Evolutionary conservation across 1,140 invertebrate species (phyloP).

Genomic region (Anastrepha obliqua): DNA sequence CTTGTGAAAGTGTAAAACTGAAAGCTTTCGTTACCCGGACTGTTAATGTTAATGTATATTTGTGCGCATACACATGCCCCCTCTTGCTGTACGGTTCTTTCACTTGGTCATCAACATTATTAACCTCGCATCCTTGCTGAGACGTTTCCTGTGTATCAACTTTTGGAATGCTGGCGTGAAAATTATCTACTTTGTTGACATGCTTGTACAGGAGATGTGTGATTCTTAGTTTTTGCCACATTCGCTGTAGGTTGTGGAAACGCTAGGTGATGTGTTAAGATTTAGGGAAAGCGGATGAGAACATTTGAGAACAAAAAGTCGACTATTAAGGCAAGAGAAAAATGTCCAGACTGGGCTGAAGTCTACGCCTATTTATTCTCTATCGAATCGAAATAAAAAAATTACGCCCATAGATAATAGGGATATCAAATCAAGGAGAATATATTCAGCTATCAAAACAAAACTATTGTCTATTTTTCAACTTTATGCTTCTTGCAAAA

Average conservation of each 20-base stretch:
- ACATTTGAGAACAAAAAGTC: too few relatives aligned
- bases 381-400: too few relatives aligned
- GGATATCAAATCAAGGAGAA: too few relatives aligned
- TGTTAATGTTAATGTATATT: slow-evolving; percentile 54
- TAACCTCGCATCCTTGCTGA: slow-evolving; percentile 7
- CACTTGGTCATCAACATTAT: slow-evolving; percentile 39
- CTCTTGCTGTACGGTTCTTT: neutral
- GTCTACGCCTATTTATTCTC: too few relatives aligned
- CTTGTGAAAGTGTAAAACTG: slow-evolving; percentile 55
- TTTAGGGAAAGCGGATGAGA: too few relatives aligned
- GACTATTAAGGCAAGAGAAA: too few relatives aligned
- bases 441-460: too few relatives aligned
- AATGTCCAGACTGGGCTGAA: too few relatives aligned
- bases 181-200: neutral
- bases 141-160: neutral
- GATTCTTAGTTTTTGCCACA: neutral
- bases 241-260: neutral
- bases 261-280: neutral
- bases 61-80: neutral
- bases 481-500: too few relatives aligned
- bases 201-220: neutral
- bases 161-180: neutral
- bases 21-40: slow-evolving; percentile 53
- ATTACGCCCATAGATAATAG: too few relatives aligned
- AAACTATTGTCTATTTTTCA: too few relatives aligned